Evolutionary conservation across 2,888 invertebrate species (phyloP), one percentile per base, ranked within the genome.

Genomic region (Crossocerus cetratus): DNA sequence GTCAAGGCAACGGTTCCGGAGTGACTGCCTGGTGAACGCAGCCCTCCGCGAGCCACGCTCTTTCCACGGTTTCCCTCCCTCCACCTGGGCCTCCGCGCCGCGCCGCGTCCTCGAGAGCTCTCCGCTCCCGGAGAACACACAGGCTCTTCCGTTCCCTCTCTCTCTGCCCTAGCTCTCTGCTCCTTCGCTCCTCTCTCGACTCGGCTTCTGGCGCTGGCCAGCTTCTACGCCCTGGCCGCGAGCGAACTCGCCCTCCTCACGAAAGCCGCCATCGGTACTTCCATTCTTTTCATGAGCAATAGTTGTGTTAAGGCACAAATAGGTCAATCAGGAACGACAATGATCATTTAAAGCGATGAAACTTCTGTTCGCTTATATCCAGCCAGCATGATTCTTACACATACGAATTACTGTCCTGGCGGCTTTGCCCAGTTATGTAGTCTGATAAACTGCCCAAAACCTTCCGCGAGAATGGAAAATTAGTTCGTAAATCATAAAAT

Each of bases 1-100:
- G 88, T 86, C 89, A 87, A 87, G 90, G 89, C 90, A 88, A 90
- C 90, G 89, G 89, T 89, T 89, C 88, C 88, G 87, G 88, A 89
- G 88, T 89, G 87, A 90, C 90, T 90, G 90, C 83, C 84, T 81
- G 85, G 81, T 80, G 83, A 76, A 74, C 83, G 83, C 80, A 79
- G 82, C 80, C 85, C 86, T 83, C 81, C 82, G 63, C 83, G 69
- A 65, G 70, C 71, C 76, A 66, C 71, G 70, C 76, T 78, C 69
- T 67, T 69, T 71, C 68, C 72, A 64, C 73, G 72, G 78, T 78
- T 64, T 71, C 72, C 65, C 77, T 76, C 69, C 21, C 58, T 66
- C 63, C 13, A 49, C 8, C 49, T 4, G 32, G 32, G 5, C 32
- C 11, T 8, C 32, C 32, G 11, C 32, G 32, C 1, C 32, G 5